Evolutionary conservation across 2,888 invertebrate species (phyloP).

Genomic region (Schrankia costaestrigalis): DNA sequence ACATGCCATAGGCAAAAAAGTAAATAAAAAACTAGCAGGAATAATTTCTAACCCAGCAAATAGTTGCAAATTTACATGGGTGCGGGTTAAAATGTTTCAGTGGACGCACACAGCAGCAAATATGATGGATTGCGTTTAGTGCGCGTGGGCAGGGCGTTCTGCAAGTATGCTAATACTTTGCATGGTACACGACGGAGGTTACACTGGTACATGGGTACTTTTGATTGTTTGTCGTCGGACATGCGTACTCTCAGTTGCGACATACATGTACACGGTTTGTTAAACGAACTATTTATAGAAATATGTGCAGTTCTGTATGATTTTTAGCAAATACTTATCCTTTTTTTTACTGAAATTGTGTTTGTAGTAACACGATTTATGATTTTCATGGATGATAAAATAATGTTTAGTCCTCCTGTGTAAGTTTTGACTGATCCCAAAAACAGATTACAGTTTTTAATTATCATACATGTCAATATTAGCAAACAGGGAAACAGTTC

Average conservation of each 20-base stretch:
- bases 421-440: too few species aligned
- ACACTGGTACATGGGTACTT: slow-evolving; percentile 54
- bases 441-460: too few species aligned
- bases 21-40: slow-evolving; percentile 27
- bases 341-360: too few species aligned
- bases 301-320: too few species aligned
- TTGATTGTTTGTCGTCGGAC: slow-evolving; percentile 63
- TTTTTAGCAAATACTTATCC: too few species aligned
- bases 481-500: too few species aligned
- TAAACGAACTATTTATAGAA: too few species aligned
- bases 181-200: slow-evolving; percentile 48
- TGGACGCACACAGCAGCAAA: slow-evolving; percentile 54
- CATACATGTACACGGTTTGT: too few species aligned
- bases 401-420: too few species aligned
- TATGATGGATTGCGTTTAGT: slow-evolving; percentile 68
- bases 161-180: slow-evolving; percentile 73
- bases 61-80: slow-evolving; percentile 36
- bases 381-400: too few species aligned
- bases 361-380: too few species aligned
- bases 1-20: slow-evolving; percentile 21
- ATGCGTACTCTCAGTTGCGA: slow-evolving; percentile 37
- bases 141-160: slow-evolving; percentile 68
- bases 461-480: too few species aligned
- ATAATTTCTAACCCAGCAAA: slow-evolving; percentile 12
- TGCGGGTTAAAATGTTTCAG: slow-evolving; percentile 41